Conservation (phyloP, 1,140 invertebrate genomes). For the Theocolax elegans region DNA sequence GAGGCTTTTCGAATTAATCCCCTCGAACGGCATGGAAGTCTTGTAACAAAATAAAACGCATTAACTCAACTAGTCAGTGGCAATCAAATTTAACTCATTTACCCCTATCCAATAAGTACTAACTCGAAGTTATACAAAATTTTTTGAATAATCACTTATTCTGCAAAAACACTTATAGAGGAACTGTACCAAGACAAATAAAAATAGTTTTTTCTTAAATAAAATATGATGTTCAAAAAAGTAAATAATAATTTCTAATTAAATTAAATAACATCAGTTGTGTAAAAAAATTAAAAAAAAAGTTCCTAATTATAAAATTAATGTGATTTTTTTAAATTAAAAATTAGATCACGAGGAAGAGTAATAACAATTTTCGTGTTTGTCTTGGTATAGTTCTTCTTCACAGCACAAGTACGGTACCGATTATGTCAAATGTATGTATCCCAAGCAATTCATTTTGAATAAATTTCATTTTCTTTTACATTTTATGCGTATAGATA, state of each 20-base stretch:
- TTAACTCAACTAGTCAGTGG: constrained; percentile 28
- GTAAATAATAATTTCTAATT: no score
- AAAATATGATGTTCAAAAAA: no score
- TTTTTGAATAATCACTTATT: constrained; percentile 24
- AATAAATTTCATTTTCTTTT: constrained; percentile 23
- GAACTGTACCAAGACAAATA: constrained; percentile 30
- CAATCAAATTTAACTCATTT: constrained; percentile 35
- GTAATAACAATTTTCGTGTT: constrained; percentile 6
- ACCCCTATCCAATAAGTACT: constrained; percentile 31
- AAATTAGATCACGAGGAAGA: no score
- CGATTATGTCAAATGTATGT: constrained; percentile 32
- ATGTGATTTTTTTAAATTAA: no score
- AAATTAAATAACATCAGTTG: no score
- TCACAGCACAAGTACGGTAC: constrained; percentile 36
- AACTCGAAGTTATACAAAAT: constrained; percentile 37
- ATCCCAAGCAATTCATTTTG: constrained; percentile 22
- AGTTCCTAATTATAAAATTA: not conserved
- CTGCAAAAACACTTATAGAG: constrained; percentile 29
- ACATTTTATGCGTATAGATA: constrained; percentile 25
- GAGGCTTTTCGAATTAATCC: not conserved
- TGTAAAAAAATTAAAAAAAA: not conserved
- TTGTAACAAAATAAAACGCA: constrained; percentile 15
- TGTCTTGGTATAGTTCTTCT: constrained; percentile 30
- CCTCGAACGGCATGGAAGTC: not conserved
- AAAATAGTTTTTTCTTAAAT: not conserved